Percentiles rank a stretch among this genome's conserved stretches.
These are phyloP conservation scores for Macquaria australasica DNA, from an alignment of 2,113 vertebrate genomes.

Conservation along the genomic window DNA sequence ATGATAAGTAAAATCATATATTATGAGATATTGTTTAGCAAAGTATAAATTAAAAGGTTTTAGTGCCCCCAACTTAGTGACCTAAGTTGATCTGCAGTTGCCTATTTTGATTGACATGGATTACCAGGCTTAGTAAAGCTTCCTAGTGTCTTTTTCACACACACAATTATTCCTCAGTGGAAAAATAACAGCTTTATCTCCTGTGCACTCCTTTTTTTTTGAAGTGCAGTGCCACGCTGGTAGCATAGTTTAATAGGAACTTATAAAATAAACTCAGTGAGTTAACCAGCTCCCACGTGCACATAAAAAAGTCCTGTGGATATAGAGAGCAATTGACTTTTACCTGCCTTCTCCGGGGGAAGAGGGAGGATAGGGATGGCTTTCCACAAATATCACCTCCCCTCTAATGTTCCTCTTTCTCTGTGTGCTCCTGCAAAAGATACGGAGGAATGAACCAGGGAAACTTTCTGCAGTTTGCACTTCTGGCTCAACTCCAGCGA, in stretches of 20 bases:
- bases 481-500: conserved; percentile 52
- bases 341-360: conserved; percentile 77
- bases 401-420: conserved; percentile 75
- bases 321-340: conserved; percentile 85
- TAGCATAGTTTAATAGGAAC: conserved; percentile 85
- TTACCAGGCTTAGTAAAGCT: conserved; percentile 40
- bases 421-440: conserved; percentile 53
- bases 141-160: conserved; percentile 40
- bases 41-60: conserved; percentile 13
- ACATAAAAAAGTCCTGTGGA: conserved; percentile 84
- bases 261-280: conserved; percentile 81
- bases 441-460: conserved; percentile 49
- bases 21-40: background rate
- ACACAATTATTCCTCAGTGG: conserved; percentile 63
- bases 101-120: conserved; percentile 54
- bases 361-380: conserved; percentile 85
- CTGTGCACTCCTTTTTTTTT: conserved; percentile 66
- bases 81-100: conserved; percentile 28
- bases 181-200: conserved; percentile 78
- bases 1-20: background rate
- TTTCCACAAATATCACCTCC: conserved; percentile 83
- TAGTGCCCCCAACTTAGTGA: background rate
- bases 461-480: conserved; percentile 56
- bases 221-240: conserved; percentile 68
- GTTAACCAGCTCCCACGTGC: conserved; percentile 80